These are phyloP conservation scores for Notothenia coriiceps DNA, from an alignment of 2,113 vertebrate species.

Conservation along the genomic window DNA sequence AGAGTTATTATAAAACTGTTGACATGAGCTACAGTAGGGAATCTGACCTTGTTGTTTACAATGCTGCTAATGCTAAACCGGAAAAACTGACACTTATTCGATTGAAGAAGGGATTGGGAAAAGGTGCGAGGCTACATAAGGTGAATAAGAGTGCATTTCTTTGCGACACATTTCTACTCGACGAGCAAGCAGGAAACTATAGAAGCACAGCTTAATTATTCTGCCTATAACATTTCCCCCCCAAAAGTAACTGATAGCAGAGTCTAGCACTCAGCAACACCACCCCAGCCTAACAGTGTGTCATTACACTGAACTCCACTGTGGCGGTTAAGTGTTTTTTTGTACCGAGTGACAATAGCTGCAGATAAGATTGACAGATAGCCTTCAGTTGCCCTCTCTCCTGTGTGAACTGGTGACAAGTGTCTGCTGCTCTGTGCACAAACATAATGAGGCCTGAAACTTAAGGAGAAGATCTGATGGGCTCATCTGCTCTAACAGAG, in stretches of 20 bases:
- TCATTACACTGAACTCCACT: slow-evolving; percentile 55
- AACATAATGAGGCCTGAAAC: slow-evolving; percentile 71
- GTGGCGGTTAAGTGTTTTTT: slow-evolving; percentile 69
- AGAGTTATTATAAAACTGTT: no score
- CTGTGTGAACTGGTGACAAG: slow-evolving; percentile 29
- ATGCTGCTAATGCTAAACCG: no score
- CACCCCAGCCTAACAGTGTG: slow-evolving; percentile 44
- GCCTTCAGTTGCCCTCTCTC: slow-evolving; percentile 66
- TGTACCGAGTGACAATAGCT: slow-evolving; percentile 69
- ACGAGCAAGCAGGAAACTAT: slow-evolving; percentile 3
- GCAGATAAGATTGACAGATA: slow-evolving; percentile 58
- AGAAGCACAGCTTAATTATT: slow-evolving; percentile 4
- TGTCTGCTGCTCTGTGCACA: slow-evolving; percentile 37
- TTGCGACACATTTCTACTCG: not conserved
- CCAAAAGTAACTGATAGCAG: slow-evolving; percentile 50
- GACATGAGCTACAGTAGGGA: no score
- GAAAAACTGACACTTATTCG: no score
- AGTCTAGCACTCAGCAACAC: slow-evolving; percentile 4
- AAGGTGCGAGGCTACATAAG: no score
- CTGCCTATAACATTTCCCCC: not conserved
- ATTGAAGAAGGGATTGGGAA: no score
- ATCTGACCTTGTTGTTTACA: no score
- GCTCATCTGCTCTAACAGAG: slow-evolving; percentile 40
- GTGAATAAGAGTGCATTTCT: not conserved
- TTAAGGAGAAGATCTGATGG: slow-evolving; percentile 56